These are phyloP conservation scores for Rhinoderma darwinii DNA, from an alignment of 2,113 vertebrate species.

Conservation along the genomic window DNA sequence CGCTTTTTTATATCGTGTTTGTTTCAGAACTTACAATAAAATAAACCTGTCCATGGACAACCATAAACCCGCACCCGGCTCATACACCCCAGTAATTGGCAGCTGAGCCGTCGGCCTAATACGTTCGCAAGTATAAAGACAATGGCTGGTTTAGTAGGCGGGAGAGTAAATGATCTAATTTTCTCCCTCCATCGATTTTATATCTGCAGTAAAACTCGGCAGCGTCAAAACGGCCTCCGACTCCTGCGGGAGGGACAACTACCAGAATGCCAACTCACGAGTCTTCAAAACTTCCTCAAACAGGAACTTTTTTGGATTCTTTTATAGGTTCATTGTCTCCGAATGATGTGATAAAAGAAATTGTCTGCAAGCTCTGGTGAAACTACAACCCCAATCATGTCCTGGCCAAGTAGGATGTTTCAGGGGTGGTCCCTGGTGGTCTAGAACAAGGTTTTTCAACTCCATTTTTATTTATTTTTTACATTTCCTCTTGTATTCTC, in stretches of 20 bases:
- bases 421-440: too few relatives aligned
- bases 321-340: not conserved
- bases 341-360: not conserved
- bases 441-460: too few relatives aligned
- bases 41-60: not conserved
- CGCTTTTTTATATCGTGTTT: not conserved
- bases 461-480: too few relatives aligned
- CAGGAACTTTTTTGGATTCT: not conserved
- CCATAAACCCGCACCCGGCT: not conserved
- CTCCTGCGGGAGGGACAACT: conserved; percentile 8
- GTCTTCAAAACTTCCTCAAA: not conserved
- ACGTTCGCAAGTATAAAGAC: not conserved
- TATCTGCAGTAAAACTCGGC: conserved; percentile 16
- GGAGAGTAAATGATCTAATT: conserved; percentile 21
- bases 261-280: not conserved
- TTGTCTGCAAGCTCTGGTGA: not conserved
- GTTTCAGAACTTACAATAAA: not conserved
- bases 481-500: too few relatives aligned
- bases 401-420: too few relatives aligned
- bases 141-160: conserved; percentile 26
- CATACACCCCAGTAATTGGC: conserved; percentile 5
- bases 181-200: conserved; percentile 36
- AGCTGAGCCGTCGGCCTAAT: not conserved
- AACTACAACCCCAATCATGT: not conserved
- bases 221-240: conserved; percentile 1